Percentiles rank a stretch among this genome's conserved stretches.
Evolutionary conservation across 1,140 invertebrate genomes (phyloP).

Genomic region (Campoletis sonorensis): DNA sequence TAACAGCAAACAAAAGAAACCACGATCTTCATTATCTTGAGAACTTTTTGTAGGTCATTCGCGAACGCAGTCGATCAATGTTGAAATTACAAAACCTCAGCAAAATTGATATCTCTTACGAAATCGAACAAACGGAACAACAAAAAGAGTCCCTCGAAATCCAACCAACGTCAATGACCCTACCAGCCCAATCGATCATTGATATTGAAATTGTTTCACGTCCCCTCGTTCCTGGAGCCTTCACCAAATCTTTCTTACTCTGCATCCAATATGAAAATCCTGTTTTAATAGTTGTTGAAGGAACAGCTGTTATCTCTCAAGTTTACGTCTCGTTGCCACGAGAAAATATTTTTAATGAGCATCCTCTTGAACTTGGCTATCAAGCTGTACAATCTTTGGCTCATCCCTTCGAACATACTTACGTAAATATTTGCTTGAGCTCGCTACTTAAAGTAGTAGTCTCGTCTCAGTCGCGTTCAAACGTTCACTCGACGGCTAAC

Average conservation of each 20-base stretch:
- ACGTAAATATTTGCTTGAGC: constrained; percentile 10
- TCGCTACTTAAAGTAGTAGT: neutral
- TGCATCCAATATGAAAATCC: constrained; percentile 63
- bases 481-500: too few relatives aligned
- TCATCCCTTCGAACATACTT: constrained; percentile 4
- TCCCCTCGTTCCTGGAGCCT: constrained; percentile 62
- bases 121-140: constrained; percentile 16
- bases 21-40: neutral
- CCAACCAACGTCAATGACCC: constrained; percentile 55
- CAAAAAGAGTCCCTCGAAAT: constrained; percentile 56
- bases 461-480: too few relatives aligned
- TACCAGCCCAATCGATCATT: constrained; percentile 57
- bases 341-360: constrained; percentile 50
- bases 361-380: constrained; percentile 58
- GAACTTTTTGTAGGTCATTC: constrained; percentile 55
- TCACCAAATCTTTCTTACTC: constrained; percentile 58
- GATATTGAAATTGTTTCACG: constrained; percentile 55
- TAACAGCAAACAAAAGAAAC: neutral
- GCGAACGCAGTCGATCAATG: constrained; percentile 37
- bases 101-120: constrained; percentile 54
- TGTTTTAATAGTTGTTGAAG: constrained; percentile 63
- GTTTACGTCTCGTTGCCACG: constrained; percentile 64
- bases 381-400: constrained; percentile 56
- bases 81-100: constrained; percentile 55
- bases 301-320: constrained; percentile 70